Evolutionary conservation across 30 jellyfish, hydroid and myxozoan species (phyloP).

Genomic region (Hydractinia echinata): DNA sequence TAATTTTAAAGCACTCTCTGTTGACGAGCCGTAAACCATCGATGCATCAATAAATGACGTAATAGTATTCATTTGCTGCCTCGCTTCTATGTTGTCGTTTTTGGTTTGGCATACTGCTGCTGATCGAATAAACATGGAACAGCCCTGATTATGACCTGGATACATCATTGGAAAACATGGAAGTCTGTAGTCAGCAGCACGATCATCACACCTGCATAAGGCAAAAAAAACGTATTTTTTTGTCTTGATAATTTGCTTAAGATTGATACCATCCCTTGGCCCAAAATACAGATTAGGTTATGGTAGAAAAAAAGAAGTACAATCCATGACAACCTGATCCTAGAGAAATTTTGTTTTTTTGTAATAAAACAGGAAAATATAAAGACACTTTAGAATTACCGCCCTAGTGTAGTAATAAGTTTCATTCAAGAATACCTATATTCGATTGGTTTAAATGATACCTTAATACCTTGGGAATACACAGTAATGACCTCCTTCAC

Average conservation of each 20-base stretch:
- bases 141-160: slow-evolving; percentile 52
- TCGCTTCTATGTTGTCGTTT: slow-evolving; percentile 31
- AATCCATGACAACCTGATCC: too few relatives aligned
- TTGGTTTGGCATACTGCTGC: slow-evolving; percentile 84
- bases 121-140: slow-evolving; percentile 74
- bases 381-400: too few relatives aligned
- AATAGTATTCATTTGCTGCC: slow-evolving; percentile 68
- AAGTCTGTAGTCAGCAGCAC: slow-evolving; percentile 47
- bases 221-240: too few relatives aligned
- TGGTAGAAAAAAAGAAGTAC: too few relatives aligned
- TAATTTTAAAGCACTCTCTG: background rate
- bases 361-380: too few relatives aligned
- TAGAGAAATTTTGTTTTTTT: too few relatives aligned
- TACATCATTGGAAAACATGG: slow-evolving; percentile 76
- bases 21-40: slow-evolving; percentile 66
- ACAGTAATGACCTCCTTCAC: slow-evolving; percentile 25
- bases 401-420: too few relatives aligned
- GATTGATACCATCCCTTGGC: too few relatives aligned
- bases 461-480: slow-evolving; percentile 9
- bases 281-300: too few relatives aligned
- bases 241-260: too few relatives aligned
- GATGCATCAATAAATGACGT: slow-evolving; percentile 70
- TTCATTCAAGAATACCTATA: too few relatives aligned
- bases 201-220: slow-evolving; percentile 54
- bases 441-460: background rate